phyloP scores from a whole-genome alignment of 2,888 invertebrate genomes.

The Cremastinae sp. region DNA sequence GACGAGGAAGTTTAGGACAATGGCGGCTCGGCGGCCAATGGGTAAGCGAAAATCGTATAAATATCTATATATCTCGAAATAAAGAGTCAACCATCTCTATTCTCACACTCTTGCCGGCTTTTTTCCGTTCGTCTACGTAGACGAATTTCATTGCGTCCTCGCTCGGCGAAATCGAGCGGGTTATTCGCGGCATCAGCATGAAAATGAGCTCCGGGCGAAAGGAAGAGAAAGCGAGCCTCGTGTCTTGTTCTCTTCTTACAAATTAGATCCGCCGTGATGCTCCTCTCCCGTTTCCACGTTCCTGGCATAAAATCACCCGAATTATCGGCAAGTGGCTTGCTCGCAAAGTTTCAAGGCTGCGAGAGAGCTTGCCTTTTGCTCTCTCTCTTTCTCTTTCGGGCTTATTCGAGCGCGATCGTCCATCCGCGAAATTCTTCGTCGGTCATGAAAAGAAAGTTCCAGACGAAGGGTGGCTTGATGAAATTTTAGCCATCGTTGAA shows the following conservation, averaged over 20 bases:
- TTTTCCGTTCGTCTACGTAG: slow-evolving; percentile 12
- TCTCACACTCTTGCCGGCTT: slow-evolving; percentile 29
- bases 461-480: slow-evolving; percentile 46
- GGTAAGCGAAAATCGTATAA: slow-evolving; percentile 68
- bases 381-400: slow-evolving; percentile 10
- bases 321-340: slow-evolving; percentile 49
- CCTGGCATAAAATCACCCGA: slow-evolving; percentile 51
- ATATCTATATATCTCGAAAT: slow-evolving; percentile 17
- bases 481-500: slow-evolving; percentile 41
- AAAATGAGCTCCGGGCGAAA: slow-evolving; percentile 32
- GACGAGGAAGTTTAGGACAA: slow-evolving; percentile 56
- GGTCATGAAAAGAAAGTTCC: slow-evolving; percentile 49
- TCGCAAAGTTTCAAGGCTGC: slow-evolving; percentile 15
- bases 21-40: slow-evolving; percentile 72
- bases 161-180: slow-evolving; percentile 16
- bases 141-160: slow-evolving; percentile 29
- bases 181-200: slow-evolving; percentile 31
- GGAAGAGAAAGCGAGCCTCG: slow-evolving; percentile 18
- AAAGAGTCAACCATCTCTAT: slow-evolving; percentile 31
- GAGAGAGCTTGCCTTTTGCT: background rate
- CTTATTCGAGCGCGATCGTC: slow-evolving; percentile 20
- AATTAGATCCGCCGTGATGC: slow-evolving; percentile 44
- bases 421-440: slow-evolving; percentile 50
- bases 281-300: slow-evolving; percentile 33
- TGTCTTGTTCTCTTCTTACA: slow-evolving; percentile 36